Evolutionary conservation across 2,113 vertebrate genomes (phyloP), one percentile per base, ranked within the genome.

Genomic region (Galemys pyrenaicus): DNA sequence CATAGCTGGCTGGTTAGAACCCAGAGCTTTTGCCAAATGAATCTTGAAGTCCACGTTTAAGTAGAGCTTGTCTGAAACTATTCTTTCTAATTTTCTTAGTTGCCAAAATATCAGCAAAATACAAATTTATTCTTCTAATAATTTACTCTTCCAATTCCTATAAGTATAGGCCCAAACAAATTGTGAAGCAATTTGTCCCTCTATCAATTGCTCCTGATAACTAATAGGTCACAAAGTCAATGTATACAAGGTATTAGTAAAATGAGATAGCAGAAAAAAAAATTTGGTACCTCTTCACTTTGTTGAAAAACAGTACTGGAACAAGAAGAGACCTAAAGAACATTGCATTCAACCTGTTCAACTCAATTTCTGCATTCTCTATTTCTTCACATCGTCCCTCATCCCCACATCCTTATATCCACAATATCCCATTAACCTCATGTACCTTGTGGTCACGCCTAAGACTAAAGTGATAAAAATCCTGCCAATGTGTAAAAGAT

Each of bases 251-350:
- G 28, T 15, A 24, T 26, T 62, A 22, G 46, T 41, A 89, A 96
- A 95, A 81, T 64, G 16, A 56, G 30, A 79, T 62, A 80, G 58
- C 2, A 93, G 37, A 67, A 94, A 73, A 87, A 65, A n/a, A 71
- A 6, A 56, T 20, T 22, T 77, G 20, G 74, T 83, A 8, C 22
- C 22, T 89, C 56, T n/a, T 20, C 28, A 67, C 20, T 92, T 68
- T 51, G 20, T 68, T 68, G 20, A 92, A 62, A 13, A 13, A 46
- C 44, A 83, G 8, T n/a, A 15, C 86, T 58, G 89, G 13, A 87
- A 74, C 51, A 37, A 89, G n/a, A 79, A 87, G 12, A 26, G 26
- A 80, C 46, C 24, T 65, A 94, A 49, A 73, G 60, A 75, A 30
- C 71, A 75, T 7, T 73, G 17, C 85, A 81, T 88, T 82, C 74